Percentiles rank a stretch among this genome's conserved stretches.
Evolutionary conservation across 2,888 invertebrate genomes (phyloP).

Genomic region (Lamellibrachia columna): DNA sequence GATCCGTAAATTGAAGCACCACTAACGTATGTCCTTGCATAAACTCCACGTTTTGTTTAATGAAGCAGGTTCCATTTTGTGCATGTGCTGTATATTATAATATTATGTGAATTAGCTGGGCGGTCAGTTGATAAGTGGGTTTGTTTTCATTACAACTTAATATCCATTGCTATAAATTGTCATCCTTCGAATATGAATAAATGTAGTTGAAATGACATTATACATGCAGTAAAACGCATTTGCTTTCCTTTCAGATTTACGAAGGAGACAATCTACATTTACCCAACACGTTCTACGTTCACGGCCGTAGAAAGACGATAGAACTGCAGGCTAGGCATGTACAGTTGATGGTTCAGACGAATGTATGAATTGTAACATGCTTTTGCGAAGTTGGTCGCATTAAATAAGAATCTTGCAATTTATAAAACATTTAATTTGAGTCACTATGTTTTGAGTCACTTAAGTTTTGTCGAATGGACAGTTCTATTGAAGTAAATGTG

Average conservation of each 20-base stretch:
- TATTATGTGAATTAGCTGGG: not conserved
- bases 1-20: not conserved
- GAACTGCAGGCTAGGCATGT: slow-evolving; percentile 22
- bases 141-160: not conserved
- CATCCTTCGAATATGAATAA: not conserved
- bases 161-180: not conserved
- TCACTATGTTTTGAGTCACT: not conserved
- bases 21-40: not conserved
- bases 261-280: slow-evolving; percentile 22
- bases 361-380: no score
- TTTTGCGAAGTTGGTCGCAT: not conserved
- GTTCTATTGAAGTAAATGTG: not conserved
- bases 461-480: not conserved
- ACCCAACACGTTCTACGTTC: slow-evolving; percentile 24
- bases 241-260: slow-evolving; percentile 13
- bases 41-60: not conserved
- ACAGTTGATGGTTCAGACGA: not conserved
- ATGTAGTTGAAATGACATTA: not conserved
- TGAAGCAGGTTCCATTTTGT: not conserved
- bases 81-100: not conserved
- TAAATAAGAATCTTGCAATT: not conserved
- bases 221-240: not conserved
- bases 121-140: not conserved
- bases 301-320: slow-evolving; percentile 16
- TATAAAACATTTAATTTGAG: not conserved